Evolutionary conservation across 2,888 invertebrate species (phyloP), one percentile per base, ranked within the genome.

Genomic region (Lithophane ornitopus): DNA sequence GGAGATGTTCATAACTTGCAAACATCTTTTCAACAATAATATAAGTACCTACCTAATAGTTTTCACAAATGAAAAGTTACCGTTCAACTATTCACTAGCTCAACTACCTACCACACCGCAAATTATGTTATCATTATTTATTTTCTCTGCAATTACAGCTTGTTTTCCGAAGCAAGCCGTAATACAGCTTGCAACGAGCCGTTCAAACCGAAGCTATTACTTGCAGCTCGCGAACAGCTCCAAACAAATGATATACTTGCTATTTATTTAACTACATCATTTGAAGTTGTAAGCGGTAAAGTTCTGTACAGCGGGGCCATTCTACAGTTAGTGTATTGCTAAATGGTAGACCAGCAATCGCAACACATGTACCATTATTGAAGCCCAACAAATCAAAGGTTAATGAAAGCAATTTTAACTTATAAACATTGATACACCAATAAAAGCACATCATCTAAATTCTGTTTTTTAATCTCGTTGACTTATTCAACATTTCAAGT

Each of bases 91-190:
- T 61, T 70, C 77, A 49, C 65, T 54, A 39, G 19, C 67, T 59
- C 56, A 65, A 39, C 49, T 4, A 67, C 12, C 49, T 4, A 67
- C 12, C 16, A 49, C 41, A 52, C 49, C n/a, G 26, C 39, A 69
- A 88, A 86, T 85, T 82, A 80, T 78, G 74, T 63, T 72, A 70
- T 70, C 59, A 80, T 80, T 76, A 85, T 79, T 77, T 74, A 81
- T 76, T 85, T 87, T 86, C 86, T 66, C 88, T 52, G 46, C 78
- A 85, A 85, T 87, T 74, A 74, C 76, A 19, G 77, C 76, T 70
- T 59, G 75, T 68, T 69, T 19, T 26, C 34, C 34, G n/a, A 65
- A 78, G 76, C 58, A 54, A 73, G 72, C 63, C 44, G 26, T 28
- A 28, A 54, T 72, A 68, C 71, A 75, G 71, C 54, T 68, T 12